A percentile compares a stretch with the other conserved stretches of the same genome.
These are phyloP conservation scores for Cremastinae sp. DNA, from an alignment of 2,888 invertebrate species.

Conservation along the genomic window DNA sequence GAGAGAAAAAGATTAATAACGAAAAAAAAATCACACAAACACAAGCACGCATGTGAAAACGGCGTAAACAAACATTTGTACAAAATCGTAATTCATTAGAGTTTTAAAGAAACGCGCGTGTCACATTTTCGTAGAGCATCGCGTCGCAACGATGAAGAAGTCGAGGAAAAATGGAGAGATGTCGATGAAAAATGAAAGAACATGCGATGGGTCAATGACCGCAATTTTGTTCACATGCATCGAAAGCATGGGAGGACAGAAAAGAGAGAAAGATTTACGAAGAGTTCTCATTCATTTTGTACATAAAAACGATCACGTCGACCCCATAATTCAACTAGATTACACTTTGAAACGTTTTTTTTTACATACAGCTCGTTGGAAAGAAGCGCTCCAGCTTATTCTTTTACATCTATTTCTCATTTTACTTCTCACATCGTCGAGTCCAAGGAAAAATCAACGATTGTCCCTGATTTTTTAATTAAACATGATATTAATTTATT, in stretches of 20 bases:
- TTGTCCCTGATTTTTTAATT: background rate
- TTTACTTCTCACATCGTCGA: conserved; percentile 8
- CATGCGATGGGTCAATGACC: no score
- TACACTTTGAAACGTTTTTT: no score
- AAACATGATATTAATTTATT: background rate
- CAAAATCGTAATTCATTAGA: conserved; percentile 41
- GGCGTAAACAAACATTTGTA: conserved; percentile 37
- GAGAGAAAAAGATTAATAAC: conserved; percentile 11
- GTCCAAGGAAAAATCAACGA: no score
- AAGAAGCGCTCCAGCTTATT: no score
- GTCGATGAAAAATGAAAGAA: background rate
- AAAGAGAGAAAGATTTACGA: no score
- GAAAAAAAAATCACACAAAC: conserved; percentile 13
- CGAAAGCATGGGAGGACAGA: no score
- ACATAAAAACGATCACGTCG: no score
- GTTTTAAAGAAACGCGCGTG: conserved; percentile 9
- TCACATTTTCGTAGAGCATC: background rate
- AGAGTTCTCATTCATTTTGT: no score
- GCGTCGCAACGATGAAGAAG: background rate
- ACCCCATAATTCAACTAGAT: no score
- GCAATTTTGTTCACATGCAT: no score
- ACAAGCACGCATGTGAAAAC: background rate
- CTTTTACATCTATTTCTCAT: background rate
- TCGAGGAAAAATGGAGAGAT: background rate
- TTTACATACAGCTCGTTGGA: no score